Evolutionary conservation across 2,797 vertebrate genomes (phyloP), one percentile per base, ranked within the genome.

Genomic region (Sebastes taczanowskii): DNA sequence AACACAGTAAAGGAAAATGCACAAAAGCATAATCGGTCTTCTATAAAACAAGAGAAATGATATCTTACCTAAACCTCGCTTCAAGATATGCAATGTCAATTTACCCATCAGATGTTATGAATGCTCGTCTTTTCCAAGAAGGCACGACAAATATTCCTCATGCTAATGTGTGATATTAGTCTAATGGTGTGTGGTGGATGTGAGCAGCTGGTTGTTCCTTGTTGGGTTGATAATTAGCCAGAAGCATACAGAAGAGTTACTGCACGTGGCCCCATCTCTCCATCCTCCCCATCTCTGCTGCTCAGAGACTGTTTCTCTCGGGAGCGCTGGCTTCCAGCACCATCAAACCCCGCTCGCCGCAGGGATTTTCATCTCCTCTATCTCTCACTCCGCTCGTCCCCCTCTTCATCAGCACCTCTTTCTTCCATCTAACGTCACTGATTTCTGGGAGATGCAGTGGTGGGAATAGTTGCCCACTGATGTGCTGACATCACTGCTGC

Each of bases 401-500:
- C 55, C 67, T 80, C 80, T 64, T 89, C 89, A 90, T 91, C 86
- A 86, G 70, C 35, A 20, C 74, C 66, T 53, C 79, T 88, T 92
- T 89, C 85, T 89, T 86, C 74, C 59, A 70, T 77, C 77, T 38
- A 81, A 74, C 71, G 42, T 68, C 72, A 49, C 82, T 77, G 83
- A 87, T 87, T 87, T 89, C 87, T 53, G 68, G 34, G 69, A 86
- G 84, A 77, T 82, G 83, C 73, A 80, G 83, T 86, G 64, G 83
- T 86, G 90, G 90, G 87, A 91, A 89, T 87, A 85, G 81, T 86
- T 77, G 65, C 86, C 87, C 88, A 82, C 87, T 22, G 84, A 86
- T 85, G 92, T 83, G 86, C 86, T 88, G 91, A 89, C 92, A 89
- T 91, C 80, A 80, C 32, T 59, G 66, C 74, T 84, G 86, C 92